A percentile compares a stretch with the other conserved stretches of the same genome.
Evolutionary conservation across 2,113 vertebrate genomes (phyloP).

Genomic region (Cariama cristata): DNA sequence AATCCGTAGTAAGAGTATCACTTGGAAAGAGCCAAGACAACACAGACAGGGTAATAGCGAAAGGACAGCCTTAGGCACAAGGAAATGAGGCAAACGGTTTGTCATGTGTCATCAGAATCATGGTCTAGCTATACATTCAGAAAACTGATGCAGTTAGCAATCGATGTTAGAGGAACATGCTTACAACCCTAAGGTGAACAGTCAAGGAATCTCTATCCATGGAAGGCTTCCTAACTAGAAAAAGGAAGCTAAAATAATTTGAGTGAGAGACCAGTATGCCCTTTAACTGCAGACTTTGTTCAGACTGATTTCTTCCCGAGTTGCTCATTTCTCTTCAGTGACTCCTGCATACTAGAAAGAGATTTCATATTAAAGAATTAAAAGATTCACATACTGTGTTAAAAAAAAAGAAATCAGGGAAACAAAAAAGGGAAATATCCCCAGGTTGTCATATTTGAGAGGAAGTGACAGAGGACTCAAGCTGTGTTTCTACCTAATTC

Average conservation of each 20-base stretch:
- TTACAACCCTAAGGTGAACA: not conserved
- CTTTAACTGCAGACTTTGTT: not conserved
- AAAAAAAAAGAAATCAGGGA: not conserved
- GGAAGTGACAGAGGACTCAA: not conserved
- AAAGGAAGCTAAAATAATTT: not conserved
- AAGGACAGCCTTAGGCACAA: not conserved
- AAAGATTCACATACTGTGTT: not conserved
- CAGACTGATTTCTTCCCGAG: not conserved
- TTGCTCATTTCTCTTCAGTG: not conserved
- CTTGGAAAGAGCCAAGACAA: not conserved
- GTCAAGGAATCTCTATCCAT: not conserved
- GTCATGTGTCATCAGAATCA: not conserved
- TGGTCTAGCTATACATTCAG: not conserved
- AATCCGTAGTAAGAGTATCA: not conserved
- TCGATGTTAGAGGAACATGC: not conserved
- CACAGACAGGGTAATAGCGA: not conserved
- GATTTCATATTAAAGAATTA: not conserved
- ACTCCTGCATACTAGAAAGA: not conserved
- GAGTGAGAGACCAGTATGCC: not conserved
- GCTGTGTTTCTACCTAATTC: not conserved
- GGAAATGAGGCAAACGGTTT: not conserved
- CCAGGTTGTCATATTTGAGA: not conserved
- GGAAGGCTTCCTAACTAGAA: not conserved
- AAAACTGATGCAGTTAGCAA: not conserved
- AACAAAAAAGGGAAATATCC: not conserved